Percentiles rank a stretch among this genome's conserved stretches.
These are phyloP conservation scores for Dynastes grantii DNA, from an alignment of 2,888 invertebrate species.

Conservation along the genomic window DNA sequence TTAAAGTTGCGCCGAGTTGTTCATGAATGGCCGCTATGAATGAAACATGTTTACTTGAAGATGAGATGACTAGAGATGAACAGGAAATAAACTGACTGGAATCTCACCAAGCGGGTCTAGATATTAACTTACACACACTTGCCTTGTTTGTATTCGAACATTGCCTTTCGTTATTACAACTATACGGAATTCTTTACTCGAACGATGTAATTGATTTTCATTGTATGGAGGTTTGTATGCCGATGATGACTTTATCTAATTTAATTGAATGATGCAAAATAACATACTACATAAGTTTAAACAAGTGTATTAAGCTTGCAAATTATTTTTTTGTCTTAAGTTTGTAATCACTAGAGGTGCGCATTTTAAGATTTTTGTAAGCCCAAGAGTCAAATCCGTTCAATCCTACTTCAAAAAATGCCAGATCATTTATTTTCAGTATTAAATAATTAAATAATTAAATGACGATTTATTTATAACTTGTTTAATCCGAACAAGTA, in stretches of 20 bases:
- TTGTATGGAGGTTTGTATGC: conserved; percentile 5
- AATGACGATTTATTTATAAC: too few relatives aligned
- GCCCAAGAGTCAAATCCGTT: too few relatives aligned
- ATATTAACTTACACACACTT: conserved; percentile 53
- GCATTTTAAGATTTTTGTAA: too few relatives aligned
- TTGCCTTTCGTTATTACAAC: conserved; percentile 44
- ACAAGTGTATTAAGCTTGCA: neutral
- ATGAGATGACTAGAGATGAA: conserved; percentile 59
- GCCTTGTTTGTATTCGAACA: conserved; percentile 48
- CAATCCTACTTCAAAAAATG: too few relatives aligned
- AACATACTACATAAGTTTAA: neutral
- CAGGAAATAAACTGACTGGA: conserved; percentile 61
- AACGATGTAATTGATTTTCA: conserved; percentile 36
- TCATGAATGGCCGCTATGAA: conserved; percentile 61
- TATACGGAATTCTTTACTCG: conserved; percentile 36
- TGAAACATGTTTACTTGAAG: conserved; percentile 60
- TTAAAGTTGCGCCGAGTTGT: conserved; percentile 49
- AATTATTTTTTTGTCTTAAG: neutral
- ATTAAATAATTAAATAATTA: too few relatives aligned
- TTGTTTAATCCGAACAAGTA: too few relatives aligned
- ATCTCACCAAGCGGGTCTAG: conserved; percentile 56
- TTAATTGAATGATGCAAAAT: conserved; percentile 10
- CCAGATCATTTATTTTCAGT: too few relatives aligned
- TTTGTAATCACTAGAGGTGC: too few relatives aligned
- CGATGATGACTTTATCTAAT: conserved; percentile 24